Base-by-base conservation (phyloP, 2,797 vertebrate species). In the Kryptopterus vitreolus region DNA sequence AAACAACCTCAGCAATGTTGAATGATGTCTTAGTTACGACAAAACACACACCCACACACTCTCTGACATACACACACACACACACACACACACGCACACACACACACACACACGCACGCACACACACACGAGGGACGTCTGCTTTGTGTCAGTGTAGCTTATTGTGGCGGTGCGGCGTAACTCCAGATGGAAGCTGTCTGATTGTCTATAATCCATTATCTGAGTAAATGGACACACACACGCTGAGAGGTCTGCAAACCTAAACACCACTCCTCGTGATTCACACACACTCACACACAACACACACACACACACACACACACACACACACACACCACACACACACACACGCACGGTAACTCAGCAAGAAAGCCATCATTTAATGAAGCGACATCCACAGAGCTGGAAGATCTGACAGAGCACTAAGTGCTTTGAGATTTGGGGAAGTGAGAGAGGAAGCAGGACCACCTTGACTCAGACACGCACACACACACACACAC, bases 201-300 rank as follows among this genome's bases (percentile, higher is more conserved):
- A 76, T 79, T 87, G 86, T 86, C 85, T 87, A 87, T 86, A 86
- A 87, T 87, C 86, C 83, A 87, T 85, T 88, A 85, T 84, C 81
- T 65, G 81, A 63, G 76, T 76, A 81, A 79, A 81, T 80, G 82
- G 84, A 85, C 65, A 76, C 69, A 76, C 78, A 65, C 62, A 65
- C 69, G 77, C 78, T 26, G 57, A 81, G 81, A 82, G 84, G 68
- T 79, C 77, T 71, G 76, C 81, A 80, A 84, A 85, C 73, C 82
- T 80, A 85, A 88, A 84, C 85, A 87, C n/a, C 81, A 68, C 71
- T 72, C 53, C 52, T 24, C 53, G 61, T 43, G n/a, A 76, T 68
- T 77, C 66, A 55, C 6, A 55, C 65, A 3, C 63, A 63, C 70
- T 50, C 78, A 69, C 65, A 15, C 35, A 53, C 63, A 76, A 57